Evolutionary conservation across 2,888 invertebrate species (phyloP), one percentile per base, ranked within the genome.

Genomic region (Cerastoderma edule): DNA sequence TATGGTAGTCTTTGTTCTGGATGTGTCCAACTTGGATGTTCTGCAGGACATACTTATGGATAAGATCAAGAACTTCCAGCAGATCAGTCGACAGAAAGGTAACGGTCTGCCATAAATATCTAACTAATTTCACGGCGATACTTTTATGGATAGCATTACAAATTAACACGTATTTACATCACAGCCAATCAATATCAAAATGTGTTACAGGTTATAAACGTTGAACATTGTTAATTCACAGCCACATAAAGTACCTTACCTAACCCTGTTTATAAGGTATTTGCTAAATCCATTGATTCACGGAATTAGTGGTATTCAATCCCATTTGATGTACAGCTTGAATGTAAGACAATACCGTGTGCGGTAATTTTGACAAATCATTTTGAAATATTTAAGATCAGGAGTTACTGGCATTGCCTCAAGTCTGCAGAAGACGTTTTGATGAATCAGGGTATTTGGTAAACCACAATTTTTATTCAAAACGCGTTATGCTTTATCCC

Each of bases 1-100:
- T 35, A 71, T 67, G 71, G 71, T 71, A 6, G 53, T 60, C 0
- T 75, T 75, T 56, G 71, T 71, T n/a, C 22, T 75, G 24, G 75
- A 75, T n/a, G 60, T 67, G 6, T 67, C 67, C 8, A 75, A 35
- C 0, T 22, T 75, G 24, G 66, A 69, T n/a, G 69, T 56, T 13
- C 35, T 69, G 33, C 63, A 70, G 13, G 28, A 30, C 1, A 70
- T 67, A 28, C 28, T 71, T 39, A 13, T 75, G 19, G 48, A 63
- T 28, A 71, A 71, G 30, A 67, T 72, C 10, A 71, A 71, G 53
- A 53, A 53, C 13, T 53, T 67, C 10, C 32, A 53, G 27, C 16
- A 19, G 22, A 30, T 67, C 1, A 24, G 27, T 4, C 33, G 39
- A n/a, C 44, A 65, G 24, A 65, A 46, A 65, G 65, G 65, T 65